Conservation (phyloP, 2,113 vertebrate genomes). For the Solenodon paradoxus region DNA sequence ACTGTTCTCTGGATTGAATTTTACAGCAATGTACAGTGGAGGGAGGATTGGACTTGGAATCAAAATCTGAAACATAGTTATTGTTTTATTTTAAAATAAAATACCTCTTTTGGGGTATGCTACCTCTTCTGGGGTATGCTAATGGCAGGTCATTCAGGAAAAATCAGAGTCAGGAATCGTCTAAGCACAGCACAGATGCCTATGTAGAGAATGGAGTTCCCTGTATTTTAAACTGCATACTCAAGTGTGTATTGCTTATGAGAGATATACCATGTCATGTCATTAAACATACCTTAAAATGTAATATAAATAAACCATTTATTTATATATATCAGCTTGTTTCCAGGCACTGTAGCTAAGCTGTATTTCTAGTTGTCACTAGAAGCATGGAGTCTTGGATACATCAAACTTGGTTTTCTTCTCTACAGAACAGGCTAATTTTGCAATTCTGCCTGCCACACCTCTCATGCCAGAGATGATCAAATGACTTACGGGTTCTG, state of each 20-base stretch:
- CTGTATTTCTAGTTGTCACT: neutral
- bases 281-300: neutral
- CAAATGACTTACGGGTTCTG: neutral
- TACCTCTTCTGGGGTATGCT: neutral
- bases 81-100: neutral
- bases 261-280: neutral
- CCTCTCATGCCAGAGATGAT: neutral
- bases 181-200: neutral
- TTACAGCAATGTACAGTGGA: neutral
- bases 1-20: neutral
- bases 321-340: neutral
- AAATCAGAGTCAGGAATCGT: neutral
- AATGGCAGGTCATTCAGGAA: neutral
- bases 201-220: neutral
- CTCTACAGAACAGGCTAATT: neutral
- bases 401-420: neutral
- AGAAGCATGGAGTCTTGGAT: neutral
- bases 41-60: neutral
- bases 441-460: neutral
- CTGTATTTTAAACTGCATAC: neutral
- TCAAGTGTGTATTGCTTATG: neutral
- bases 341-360: neutral
- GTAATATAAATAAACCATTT: neutral
- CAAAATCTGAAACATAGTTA: neutral
- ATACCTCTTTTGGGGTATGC: no score